phyloP scores from a whole-genome alignment of 2,888 invertebrate genomes.

The Volucella bombylans region DNA sequence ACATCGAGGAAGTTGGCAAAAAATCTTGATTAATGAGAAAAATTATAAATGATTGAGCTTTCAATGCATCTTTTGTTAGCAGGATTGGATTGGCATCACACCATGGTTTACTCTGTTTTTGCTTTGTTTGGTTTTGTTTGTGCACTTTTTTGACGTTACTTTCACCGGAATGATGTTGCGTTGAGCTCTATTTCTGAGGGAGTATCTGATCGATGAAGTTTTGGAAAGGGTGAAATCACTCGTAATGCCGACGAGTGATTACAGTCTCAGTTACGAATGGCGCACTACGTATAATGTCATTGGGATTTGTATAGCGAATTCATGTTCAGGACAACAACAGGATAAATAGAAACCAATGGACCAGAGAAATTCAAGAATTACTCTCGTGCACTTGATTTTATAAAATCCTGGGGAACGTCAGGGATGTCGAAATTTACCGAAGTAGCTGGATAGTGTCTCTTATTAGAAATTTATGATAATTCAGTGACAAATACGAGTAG shows the following conservation, averaged over 20 bases:
- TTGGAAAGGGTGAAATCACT: conserved; percentile 27
- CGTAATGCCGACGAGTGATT: neutral
- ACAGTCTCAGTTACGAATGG: too few species aligned
- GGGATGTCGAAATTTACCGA: too few species aligned
- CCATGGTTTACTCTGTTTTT: conserved; percentile 8
- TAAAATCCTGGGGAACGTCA: too few species aligned
- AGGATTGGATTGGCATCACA: conserved; percentile 25
- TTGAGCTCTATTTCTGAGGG: conserved; percentile 3
- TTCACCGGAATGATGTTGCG: conserved; percentile 57
- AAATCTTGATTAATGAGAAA: conserved; percentile 72
- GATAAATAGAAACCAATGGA: too few species aligned
- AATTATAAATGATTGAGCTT: conserved; percentile 66
- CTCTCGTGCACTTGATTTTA: too few species aligned
- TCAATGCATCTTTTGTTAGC: conserved; percentile 65
- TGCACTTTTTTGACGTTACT: conserved; percentile 22
- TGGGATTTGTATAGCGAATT: too few species aligned
- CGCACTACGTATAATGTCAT: too few species aligned
- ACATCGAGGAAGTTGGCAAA: conserved; percentile 38
- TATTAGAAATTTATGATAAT: too few species aligned
- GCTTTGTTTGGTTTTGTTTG: neutral
- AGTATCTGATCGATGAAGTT: neutral
- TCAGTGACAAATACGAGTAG: too few species aligned
- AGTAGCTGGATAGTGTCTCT: too few species aligned
- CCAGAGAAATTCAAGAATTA: too few species aligned
- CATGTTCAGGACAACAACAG: too few species aligned